phyloP scores from a whole-genome alignment of 2,797 vertebrate genomes.

The Enteromius unitaeniatus region DNA sequence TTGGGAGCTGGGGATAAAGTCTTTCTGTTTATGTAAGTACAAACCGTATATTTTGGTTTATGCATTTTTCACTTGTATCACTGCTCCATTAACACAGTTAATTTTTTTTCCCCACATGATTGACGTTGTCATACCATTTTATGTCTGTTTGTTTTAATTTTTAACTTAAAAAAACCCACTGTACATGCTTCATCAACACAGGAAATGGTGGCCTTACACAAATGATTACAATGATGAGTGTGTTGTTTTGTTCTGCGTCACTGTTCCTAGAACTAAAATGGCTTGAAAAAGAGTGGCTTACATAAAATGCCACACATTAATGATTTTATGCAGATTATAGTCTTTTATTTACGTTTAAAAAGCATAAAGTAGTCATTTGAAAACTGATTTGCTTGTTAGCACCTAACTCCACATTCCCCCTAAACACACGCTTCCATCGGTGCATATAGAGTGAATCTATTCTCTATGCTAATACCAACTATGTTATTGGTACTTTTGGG shows the following conservation, averaged over 20 bases:
- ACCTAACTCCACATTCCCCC: conserved; percentile 28
- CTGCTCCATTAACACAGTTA: background rate
- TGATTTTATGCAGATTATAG: conserved; percentile 20
- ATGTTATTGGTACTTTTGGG: conserved; percentile 61
- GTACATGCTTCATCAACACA: conserved; percentile 27
- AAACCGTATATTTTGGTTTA: conserved; percentile 61
- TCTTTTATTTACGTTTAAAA: conserved; percentile 4
- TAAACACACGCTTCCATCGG: conserved; percentile 43
- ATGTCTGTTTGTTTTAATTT: conserved; percentile 1
- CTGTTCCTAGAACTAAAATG: conserved; percentile 20
- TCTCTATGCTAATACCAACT: conserved; percentile 60
- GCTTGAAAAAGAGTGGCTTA: conserved; percentile 30
- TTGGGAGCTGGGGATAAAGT: conserved; percentile 93
- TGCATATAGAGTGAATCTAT: conserved; percentile 62
- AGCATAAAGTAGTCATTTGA: conserved; percentile 11
- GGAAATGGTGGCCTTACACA: conserved; percentile 20
- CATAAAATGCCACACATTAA: background rate
- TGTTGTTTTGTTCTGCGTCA: conserved; percentile 29
- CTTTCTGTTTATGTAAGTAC: conserved; percentile 96
- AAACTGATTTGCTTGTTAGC: conserved; percentile 43
- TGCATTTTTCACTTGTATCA: conserved; percentile 17
- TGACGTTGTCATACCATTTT: background rate
- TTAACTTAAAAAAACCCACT: conserved; percentile 8
- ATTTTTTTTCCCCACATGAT: conserved; percentile 48
- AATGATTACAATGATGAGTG: conserved; percentile 35